Evolutionary conservation across 2,797 vertebrate genomes (phyloP).

Genomic region (Molossus alvarezi): DNA sequence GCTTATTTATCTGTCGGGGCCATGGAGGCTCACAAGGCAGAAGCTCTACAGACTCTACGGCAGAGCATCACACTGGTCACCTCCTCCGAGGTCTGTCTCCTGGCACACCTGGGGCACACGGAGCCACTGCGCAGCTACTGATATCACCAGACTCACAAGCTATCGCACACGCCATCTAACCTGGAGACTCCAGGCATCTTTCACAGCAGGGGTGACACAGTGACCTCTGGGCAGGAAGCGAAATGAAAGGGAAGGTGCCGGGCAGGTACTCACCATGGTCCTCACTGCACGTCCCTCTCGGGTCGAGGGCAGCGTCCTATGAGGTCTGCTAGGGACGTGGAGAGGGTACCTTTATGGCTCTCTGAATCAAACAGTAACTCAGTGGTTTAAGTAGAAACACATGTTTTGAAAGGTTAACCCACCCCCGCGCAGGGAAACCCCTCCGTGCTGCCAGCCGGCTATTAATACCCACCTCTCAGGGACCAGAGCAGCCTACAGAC

Average conservation of each 20-base stretch:
- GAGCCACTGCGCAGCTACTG: background rate
- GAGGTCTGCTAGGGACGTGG: conserved; percentile 29
- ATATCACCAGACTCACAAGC: background rate
- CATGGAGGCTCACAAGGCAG: background rate
- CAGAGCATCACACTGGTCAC: background rate
- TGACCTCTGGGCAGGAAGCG: background rate
- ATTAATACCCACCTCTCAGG: conserved; percentile 85
- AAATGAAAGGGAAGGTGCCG: conserved; percentile 71
- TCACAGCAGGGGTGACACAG: background rate
- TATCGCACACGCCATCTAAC: background rate
- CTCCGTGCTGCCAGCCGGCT: conserved; percentile 80
- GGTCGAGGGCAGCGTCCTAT: background rate
- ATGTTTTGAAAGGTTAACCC: conserved; percentile 88
- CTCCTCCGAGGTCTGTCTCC: background rate
- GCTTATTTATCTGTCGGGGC: background rate
- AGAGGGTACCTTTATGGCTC: conserved; percentile 55
- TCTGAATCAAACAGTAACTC: conserved; percentile 88
- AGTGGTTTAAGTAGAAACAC: conserved; percentile 86
- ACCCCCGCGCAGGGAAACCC: conserved; percentile 89
- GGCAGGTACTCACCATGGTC: conserved; percentile 87
- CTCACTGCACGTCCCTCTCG: conserved; percentile 62
- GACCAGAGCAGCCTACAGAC: conserved; percentile 86
- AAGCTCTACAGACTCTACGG: background rate
- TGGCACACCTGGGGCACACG: background rate
- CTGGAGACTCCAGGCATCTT: background rate